Conservation (phyloP, 2,888 invertebrate genomes). For the Odontocerum albicorne region DNA sequence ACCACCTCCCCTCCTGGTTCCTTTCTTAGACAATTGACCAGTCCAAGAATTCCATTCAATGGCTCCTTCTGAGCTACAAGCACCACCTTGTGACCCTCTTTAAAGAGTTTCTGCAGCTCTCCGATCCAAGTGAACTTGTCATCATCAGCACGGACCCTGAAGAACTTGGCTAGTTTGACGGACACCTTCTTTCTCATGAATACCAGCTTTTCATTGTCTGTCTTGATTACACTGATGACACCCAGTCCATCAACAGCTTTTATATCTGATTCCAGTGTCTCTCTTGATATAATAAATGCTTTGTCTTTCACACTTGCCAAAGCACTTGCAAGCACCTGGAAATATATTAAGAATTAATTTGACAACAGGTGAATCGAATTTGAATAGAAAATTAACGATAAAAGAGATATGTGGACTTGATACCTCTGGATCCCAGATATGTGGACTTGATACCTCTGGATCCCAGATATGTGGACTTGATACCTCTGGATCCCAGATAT, state of each 20-base stretch:
- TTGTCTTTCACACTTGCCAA: conserved; percentile 56
- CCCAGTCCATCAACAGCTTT: conserved; percentile 50
- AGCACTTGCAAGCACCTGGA: conserved; percentile 51
- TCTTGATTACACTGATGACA: conserved; percentile 53
- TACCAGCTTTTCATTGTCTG: conserved; percentile 56
- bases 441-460: no score
- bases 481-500: no score
- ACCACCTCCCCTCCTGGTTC: conserved; percentile 74
- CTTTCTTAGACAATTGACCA: conserved; percentile 81
- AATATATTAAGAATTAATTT: neutral
- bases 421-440: no score
- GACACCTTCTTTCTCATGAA: conserved; percentile 55
- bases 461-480: no score
- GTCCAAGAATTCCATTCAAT: conserved; percentile 81
- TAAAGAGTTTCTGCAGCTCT: conserved; percentile 50
- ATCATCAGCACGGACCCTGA: conserved; percentile 50
- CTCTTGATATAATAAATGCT: conserved; percentile 64
- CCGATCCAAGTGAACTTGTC: conserved; percentile 57
- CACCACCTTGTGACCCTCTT: conserved; percentile 57
- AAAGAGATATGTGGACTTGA: no score
- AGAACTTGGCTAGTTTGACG: conserved; percentile 51
- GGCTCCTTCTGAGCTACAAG: conserved; percentile 68
- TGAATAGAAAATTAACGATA: no score
- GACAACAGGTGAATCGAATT: no score
- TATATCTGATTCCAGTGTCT: conserved; percentile 44